Evolutionary conservation across 2,113 vertebrate species (phyloP), one percentile per base, ranked within the genome.

Genomic region (Amazona guildingii): DNA sequence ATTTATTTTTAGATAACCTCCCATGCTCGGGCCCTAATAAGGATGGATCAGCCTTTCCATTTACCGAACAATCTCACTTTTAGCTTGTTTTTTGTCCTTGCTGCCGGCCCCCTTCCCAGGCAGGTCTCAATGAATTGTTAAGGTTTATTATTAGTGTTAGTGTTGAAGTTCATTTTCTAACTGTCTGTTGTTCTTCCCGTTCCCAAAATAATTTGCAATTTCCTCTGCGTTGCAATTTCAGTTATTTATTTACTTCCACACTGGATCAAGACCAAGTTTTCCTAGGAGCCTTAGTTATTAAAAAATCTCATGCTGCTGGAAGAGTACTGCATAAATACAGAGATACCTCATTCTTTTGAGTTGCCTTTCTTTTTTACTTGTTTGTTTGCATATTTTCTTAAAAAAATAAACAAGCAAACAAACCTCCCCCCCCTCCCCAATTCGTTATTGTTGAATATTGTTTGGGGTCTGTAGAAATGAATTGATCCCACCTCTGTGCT

Each of bases 1-100:
- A 69, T 79, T 94, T 96, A 89, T 82, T 95, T 96, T 97, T 95
- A 86, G 96, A 43, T 28, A 74, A 48, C 55, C 79, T 77, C 68
- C 39, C 81, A 88, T 59, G 83, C 79, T 74, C 78, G 25, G 41
- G 41, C 92, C 37, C 77, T 92, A 28, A 61, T 85, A 83, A 74
- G 51, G 54, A 43, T 78, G 37, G 72, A 70, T 84, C 43, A 81
- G 83, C 57, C n/a, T 93, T 91, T 91, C 64, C 72, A 74, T 73
- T 90, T 86, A 78, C 62, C 70, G 33, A 75, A 87, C 24, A 73
- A 25, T 17, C 41, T 48, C 6, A 4, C 49, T 37, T 84, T 57
- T 16, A 64, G 33, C 48, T 96, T 12, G 1, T 5, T 67, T 75
- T 74, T 35, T 41, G 59, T 80, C 68, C 80, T 77, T 2, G 1